These are phyloP conservation scores for Drosophila equinoxialis DNA, from an alignment of 1,140 invertebrate species.

Conservation along the genomic window DNA sequence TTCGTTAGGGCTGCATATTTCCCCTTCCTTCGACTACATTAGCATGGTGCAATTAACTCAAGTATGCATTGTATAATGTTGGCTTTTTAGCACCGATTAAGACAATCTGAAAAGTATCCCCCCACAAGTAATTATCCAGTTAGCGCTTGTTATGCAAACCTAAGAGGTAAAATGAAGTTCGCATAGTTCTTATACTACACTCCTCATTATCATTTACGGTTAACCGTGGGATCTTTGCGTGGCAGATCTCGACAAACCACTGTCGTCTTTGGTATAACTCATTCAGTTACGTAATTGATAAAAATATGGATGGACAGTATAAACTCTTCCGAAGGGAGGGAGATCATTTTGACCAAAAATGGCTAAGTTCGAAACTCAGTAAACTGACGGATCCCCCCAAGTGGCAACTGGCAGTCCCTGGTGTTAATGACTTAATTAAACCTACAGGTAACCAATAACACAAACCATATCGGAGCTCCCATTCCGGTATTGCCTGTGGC, in stretches of 20 bases:
- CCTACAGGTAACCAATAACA: conserved; percentile 41
- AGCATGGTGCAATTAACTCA: conserved; percentile 55
- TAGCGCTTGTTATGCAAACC: conserved; percentile 75
- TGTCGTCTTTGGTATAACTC: not conserved
- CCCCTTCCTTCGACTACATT: not conserved
- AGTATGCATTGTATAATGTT: conserved; percentile 68
- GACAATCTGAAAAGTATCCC: conserved; percentile 63
- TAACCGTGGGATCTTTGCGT: conserved; percentile 38
- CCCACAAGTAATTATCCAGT: conserved; percentile 65
- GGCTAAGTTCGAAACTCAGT: conserved; percentile 70
- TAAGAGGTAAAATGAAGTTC: conserved; percentile 11
- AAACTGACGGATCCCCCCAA: conserved; percentile 23
- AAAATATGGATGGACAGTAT: conserved; percentile 60
- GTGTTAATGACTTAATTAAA: conserved; percentile 83
- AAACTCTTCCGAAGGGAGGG: conserved; percentile 57
- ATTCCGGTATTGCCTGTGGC: conserved; percentile 16
- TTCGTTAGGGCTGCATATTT: conserved; percentile 34
- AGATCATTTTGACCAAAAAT: conserved; percentile 72
- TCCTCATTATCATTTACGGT: conserved; percentile 27
- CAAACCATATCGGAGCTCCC: conserved; percentile 19
- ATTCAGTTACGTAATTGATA: conserved; percentile 61
- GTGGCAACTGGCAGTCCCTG: conserved; percentile 44
- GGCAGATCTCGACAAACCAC: not conserved
- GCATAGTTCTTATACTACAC: not conserved
- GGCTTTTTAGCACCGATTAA: conserved; percentile 70